Base-by-base conservation (phyloP, 2,888 invertebrate species). In the Abrostola tripartita region DNA sequence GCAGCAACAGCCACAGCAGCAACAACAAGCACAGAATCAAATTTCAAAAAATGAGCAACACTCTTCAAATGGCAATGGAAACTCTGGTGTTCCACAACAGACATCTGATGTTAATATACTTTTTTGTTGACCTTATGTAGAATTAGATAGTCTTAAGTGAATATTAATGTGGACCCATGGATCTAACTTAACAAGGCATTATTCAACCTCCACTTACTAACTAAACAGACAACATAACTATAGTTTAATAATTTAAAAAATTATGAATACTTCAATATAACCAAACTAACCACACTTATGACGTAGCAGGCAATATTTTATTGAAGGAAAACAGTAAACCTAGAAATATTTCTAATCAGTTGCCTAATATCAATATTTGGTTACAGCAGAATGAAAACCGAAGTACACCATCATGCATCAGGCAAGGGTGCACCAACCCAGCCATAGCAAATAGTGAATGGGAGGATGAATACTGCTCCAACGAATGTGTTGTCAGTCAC, bases 381-480 rank as follows among this genome's bases (percentile, higher is more conserved):
- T 86, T 90, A 65, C 88, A 93, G 92, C 92, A 91, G 85, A 93
- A 88, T 80, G 94, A 94, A 85, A 92, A 92, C 77, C 87, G 91
- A 78, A 90, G 91, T 79, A 88, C 91, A 65, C 85, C 93, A 61
- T 96, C 97, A 65, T 98, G 98, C 93, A 97, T 98, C 85, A 97
- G 98, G 70, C 97, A 97, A 85, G 98, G 98, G 78, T 99, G 99
- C 92, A 96, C 97, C 73, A 99, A 99, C 93, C 97, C 97, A 51
- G 98, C 98, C 74, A 97, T 98, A 83, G 96, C 98, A 77, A 98
- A 98, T 95, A 97, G 97, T 74, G 98, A 98, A 92, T 99, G 99
- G 99, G 99, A 99, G 91, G 98, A 98, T 89, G 99, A 99, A 91
- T 99, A 98, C 92, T 99, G 99, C 95, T 98, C 98, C 93, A 98